Conservation (phyloP, 2,797 vertebrate species). For the Crocodylus rhombifer region DNA sequence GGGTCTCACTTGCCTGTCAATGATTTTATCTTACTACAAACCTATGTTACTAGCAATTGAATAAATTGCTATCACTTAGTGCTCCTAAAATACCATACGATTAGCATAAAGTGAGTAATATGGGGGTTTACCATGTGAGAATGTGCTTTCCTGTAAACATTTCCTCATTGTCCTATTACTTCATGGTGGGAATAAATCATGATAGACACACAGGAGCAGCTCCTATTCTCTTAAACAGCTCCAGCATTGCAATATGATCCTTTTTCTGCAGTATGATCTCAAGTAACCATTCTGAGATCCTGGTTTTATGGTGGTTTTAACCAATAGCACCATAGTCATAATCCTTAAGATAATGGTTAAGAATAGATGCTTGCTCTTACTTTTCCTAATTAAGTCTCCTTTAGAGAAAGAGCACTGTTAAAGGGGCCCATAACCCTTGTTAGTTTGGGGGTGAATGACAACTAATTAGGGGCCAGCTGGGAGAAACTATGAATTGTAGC, state of each 20-base stretch:
- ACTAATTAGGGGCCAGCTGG: too few species aligned
- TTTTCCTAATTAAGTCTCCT: neutral
- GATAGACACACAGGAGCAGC: neutral
- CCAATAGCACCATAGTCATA: too few species aligned
- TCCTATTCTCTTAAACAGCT: constrained; percentile 7
- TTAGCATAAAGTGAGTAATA: constrained; percentile 57
- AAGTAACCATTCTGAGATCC: neutral
- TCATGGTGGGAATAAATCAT: neutral
- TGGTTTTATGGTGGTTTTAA: neutral
- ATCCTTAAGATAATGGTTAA: neutral
- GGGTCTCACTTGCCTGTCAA: constrained; percentile 45
- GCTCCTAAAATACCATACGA: constrained; percentile 53
- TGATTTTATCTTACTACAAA: constrained; percentile 39
- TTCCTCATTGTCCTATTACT: neutral
- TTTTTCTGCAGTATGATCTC: too few species aligned
- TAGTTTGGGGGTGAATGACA: too few species aligned
- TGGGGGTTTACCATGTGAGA: constrained; percentile 60
- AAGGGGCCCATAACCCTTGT: too few species aligned
- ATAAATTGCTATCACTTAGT: constrained; percentile 40
- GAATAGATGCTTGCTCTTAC: neutral
- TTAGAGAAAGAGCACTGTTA: too few species aligned
- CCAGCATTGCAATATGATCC: neutral
- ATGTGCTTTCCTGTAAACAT: constrained; percentile 53
- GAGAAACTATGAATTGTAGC: too few species aligned
- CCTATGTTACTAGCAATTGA: constrained; percentile 49